A percentile compares a stretch with the other conserved stretches of the same genome.
These are phyloP conservation scores for Antechinus flavipes DNA, from an alignment of 2,113 vertebrate species.

Conservation along the genomic window DNA sequence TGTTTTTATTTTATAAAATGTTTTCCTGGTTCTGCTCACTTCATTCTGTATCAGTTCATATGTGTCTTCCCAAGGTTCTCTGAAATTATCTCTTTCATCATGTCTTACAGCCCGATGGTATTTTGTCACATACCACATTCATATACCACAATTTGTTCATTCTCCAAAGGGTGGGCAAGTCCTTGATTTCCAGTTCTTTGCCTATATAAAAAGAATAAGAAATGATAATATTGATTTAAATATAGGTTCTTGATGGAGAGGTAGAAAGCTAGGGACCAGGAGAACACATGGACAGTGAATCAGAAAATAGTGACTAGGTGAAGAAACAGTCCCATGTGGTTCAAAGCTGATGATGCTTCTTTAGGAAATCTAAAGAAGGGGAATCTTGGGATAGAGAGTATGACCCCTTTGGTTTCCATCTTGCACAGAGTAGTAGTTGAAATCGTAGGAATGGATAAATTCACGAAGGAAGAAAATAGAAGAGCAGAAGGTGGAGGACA, in stretches of 20 bases:
- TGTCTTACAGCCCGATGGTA: background rate
- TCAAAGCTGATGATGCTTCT: background rate
- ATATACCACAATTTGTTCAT: background rate
- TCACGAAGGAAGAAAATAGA: background rate
- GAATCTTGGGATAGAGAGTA: background rate
- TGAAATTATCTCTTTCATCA: background rate
- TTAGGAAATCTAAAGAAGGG: background rate
- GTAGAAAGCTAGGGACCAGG: background rate
- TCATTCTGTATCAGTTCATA: background rate
- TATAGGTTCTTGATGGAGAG: background rate
- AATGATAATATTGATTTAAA: background rate
- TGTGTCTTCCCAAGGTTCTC: background rate
- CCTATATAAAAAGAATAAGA: background rate
- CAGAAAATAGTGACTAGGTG: background rate
- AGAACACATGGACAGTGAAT: background rate
- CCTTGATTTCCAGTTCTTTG: background rate
- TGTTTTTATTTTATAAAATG: background rate
- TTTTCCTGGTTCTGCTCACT: background rate
- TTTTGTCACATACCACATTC: background rate
- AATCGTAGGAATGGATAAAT: background rate
- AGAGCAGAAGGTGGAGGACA: background rate
- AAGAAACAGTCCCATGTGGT: background rate
- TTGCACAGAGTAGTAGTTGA: background rate
- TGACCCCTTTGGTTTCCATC: background rate
- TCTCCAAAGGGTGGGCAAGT: background rate